Evolutionary conservation across 37 sponge, comb jelly and placozoan genomes (phyloP).

Genomic region (Dysidea cf. avara): DNA sequence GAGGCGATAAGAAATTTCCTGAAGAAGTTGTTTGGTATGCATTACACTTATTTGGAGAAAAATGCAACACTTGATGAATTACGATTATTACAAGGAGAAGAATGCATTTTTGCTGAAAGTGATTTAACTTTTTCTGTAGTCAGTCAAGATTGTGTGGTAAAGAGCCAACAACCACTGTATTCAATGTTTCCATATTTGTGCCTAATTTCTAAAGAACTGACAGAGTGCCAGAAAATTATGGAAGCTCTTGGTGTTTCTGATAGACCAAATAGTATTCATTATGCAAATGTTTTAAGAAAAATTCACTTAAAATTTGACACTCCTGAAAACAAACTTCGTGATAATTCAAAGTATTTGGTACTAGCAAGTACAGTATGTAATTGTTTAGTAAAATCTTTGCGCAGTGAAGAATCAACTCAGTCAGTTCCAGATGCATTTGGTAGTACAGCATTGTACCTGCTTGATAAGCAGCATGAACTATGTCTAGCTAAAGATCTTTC

Average conservation of each 20-base stretch:
- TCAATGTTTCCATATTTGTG: too few relatives aligned
- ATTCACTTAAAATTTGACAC: slow-evolving; percentile 3
- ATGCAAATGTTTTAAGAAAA: slow-evolving; percentile 8
- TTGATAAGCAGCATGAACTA: slow-evolving; percentile 26
- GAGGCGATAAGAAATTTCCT: background rate
- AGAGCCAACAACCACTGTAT: too few relatives aligned
- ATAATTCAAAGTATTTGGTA: slow-evolving; percentile 2
- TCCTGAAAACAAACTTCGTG: background rate
- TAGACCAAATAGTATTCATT: background rate
- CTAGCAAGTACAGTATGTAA: slow-evolving; percentile 24
- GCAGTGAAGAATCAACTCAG: background rate
- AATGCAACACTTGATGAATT: too few relatives aligned
- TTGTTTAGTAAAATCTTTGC: slow-evolving; percentile 13
- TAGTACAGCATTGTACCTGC: background rate
- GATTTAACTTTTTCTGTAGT: too few relatives aligned
- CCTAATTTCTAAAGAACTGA: too few relatives aligned
- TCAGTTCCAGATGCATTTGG: background rate
- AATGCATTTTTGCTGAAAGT: too few relatives aligned
- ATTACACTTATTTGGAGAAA: slow-evolving; percentile 29
- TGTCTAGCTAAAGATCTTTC: slow-evolving; percentile 3
- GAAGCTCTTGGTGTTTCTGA: too few relatives aligned
- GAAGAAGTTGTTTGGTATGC: slow-evolving; percentile 13
- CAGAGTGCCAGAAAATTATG: too few relatives aligned
- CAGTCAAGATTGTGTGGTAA: too few relatives aligned
- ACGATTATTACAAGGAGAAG: too few relatives aligned